Evolutionary conservation across 2,888 invertebrate genomes (phyloP).

Genomic region (Ophion obscuratus): DNA sequence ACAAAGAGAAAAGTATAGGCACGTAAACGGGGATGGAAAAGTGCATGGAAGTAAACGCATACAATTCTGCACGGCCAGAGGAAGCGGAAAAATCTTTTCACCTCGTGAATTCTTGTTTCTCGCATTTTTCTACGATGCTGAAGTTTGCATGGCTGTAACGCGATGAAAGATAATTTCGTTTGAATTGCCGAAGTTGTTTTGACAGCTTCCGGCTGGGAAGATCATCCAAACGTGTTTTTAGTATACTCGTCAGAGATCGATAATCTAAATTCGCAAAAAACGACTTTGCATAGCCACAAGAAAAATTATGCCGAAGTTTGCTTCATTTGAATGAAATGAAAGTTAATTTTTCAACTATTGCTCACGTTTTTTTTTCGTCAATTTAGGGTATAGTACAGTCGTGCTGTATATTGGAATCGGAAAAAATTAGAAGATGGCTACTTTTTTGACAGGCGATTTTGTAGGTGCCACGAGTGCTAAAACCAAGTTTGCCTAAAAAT

Average conservation of each 20-base stretch:
- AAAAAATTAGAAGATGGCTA: no score
- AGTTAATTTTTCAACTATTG: no score
- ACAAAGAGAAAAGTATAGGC: not conserved
- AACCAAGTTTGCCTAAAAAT: no score
- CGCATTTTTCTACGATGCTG: not conserved
- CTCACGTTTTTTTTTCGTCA: no score
- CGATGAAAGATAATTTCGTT: not conserved
- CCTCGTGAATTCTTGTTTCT: not conserved
- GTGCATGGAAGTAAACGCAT: not conserved
- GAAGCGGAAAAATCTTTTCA: conserved; percentile 20
- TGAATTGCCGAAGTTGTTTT: not conserved
- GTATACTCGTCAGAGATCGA: not conserved
- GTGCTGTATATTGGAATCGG: no score
- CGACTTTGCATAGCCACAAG: not conserved
- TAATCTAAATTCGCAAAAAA: not conserved
- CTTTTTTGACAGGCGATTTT: no score
- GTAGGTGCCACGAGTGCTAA: no score
- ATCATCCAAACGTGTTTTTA: not conserved
- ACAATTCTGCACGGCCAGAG: not conserved
- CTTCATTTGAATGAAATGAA: no score
- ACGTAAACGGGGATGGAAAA: not conserved
- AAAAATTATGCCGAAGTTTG: no score
- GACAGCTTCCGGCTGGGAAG: not conserved
- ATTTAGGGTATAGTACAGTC: no score
- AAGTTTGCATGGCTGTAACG: not conserved